A percentile compares a stretch with the other conserved stretches of the same genome.
Conservation (phyloP, 2,797 vertebrate genomes). For the Fistularia tabacaria region DNA sequence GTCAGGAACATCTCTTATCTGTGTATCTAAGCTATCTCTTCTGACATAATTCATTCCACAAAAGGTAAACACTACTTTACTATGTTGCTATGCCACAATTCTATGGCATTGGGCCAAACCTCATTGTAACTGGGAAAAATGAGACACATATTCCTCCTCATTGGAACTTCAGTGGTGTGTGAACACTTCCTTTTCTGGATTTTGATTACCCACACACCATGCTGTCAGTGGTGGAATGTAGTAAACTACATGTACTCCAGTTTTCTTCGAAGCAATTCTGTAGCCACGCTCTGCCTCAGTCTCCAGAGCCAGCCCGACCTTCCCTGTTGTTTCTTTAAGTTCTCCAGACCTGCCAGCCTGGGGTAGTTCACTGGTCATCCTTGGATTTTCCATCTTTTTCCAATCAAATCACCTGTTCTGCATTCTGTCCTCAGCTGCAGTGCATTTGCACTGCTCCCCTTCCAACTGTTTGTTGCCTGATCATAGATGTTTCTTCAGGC, state of each 20-base stretch:
- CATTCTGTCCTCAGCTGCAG: background rate
- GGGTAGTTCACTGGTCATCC: background rate
- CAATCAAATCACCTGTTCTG: background rate
- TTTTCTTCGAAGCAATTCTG: background rate
- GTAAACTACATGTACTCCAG: background rate
- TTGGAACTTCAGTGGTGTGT: conserved; percentile 44
- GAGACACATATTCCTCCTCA: conserved; percentile 47
- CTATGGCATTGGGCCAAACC: conserved; percentile 44
- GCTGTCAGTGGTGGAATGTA: conserved; percentile 16
- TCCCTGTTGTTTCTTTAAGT: no score
- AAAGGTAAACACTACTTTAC: conserved; percentile 50
- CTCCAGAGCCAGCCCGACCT: no score
- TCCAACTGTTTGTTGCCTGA: background rate
- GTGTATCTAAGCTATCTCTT: conserved; percentile 17
- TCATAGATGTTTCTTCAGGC: no score
- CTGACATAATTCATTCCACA: conserved; percentile 40
- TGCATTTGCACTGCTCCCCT: background rate
- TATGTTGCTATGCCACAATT: conserved; percentile 42
- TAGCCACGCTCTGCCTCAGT: background rate
- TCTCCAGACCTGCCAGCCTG: no score
- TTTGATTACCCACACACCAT: conserved; percentile 36
- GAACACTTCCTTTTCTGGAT: conserved; percentile 37
- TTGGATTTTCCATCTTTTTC: background rate
- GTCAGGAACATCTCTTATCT: conserved; percentile 30
- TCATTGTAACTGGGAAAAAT: conserved; percentile 58